Percentiles rank a stretch among this genome's conserved stretches.
phyloP scores from a whole-genome alignment of 1,140 invertebrate genomes.

The Myzus persicae region DNA sequence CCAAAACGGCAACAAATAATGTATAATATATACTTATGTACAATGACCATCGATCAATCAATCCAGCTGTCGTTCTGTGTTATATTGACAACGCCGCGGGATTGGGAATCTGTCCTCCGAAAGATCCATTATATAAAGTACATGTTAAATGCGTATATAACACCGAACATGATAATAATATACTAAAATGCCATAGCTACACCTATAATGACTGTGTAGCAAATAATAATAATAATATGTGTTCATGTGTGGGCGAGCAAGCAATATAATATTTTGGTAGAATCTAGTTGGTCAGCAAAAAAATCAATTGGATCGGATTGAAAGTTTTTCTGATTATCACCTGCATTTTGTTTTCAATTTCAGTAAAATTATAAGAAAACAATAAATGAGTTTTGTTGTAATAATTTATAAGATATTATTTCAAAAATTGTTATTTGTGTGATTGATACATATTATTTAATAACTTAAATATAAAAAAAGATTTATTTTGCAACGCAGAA shows the following conservation, averaged over 20 bases:
- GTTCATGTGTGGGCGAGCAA: not conserved
- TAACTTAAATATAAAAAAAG: too few relatives aligned
- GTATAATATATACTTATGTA: not conserved
- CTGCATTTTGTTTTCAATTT: too few relatives aligned
- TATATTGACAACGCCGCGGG: not conserved
- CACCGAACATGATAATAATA: not conserved
- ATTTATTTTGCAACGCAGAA: too few relatives aligned
- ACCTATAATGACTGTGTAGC: not conserved
- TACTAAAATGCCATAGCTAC: not conserved
- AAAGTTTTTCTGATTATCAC: not conserved
- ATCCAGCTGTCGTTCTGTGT: not conserved
- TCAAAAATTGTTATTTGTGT: too few relatives aligned
- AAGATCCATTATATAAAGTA: slow-evolving; percentile 4
- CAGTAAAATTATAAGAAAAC: too few relatives aligned
- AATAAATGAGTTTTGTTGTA: too few relatives aligned
- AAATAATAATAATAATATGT: not conserved
- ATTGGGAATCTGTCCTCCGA: not conserved
- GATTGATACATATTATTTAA: too few relatives aligned
- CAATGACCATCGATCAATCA: not conserved
- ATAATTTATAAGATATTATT: too few relatives aligned
- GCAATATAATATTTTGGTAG: not conserved
- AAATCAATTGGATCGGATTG: not conserved
- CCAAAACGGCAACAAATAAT: not conserved
- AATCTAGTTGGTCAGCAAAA: not conserved
- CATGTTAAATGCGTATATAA: not conserved